phyloP scores from a whole-genome alignment of 2,888 invertebrate genomes.

The Oscheius sp. region DNA sequence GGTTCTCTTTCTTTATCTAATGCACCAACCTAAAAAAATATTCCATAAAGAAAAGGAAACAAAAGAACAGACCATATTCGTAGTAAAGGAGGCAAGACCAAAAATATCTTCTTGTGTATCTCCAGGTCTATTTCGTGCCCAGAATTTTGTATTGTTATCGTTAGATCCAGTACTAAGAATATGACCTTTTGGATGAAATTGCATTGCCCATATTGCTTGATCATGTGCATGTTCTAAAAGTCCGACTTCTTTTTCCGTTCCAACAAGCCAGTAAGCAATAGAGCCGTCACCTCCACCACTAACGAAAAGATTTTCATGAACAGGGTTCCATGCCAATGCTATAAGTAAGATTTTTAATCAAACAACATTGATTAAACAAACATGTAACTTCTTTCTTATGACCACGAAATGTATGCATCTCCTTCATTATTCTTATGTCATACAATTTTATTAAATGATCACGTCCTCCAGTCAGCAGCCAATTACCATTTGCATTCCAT shows the following conservation, averaged over 20 bases:
- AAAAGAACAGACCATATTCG: conserved; percentile 33
- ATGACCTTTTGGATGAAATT: conserved; percentile 99
- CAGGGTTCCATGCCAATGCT: conserved; percentile 91
- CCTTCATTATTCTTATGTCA: conserved; percentile 93
- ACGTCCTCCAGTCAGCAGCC: conserved; percentile 77
- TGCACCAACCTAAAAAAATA: conserved; percentile 40
- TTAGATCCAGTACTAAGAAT: conserved; percentile 99
- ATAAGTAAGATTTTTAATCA: conserved; percentile 29
- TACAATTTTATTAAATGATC: conserved; percentile 85
- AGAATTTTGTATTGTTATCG: conserved; percentile 96
- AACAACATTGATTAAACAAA: conserved; percentile 50
- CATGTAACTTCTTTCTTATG: conserved; percentile 94
- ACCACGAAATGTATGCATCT: conserved; percentile 95
- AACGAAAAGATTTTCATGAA: conserved; percentile 94
- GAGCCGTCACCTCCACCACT: conserved; percentile 99
- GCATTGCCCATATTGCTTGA: conserved; percentile 88
- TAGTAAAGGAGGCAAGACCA: conserved; percentile 74
- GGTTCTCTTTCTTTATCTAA: conserved; percentile 57
- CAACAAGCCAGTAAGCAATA: conserved; percentile 96
- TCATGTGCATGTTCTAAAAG: conserved; percentile 98
- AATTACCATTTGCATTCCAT: conserved; percentile 99
- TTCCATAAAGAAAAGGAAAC: background rate
- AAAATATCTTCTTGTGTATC: conserved; percentile 96
- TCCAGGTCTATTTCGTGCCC: conserved; percentile 97
- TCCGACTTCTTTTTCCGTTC: conserved; percentile 85